Evolutionary conservation across 2,113 vertebrate species (phyloP).

Genomic region (Lepus americanus): DNA sequence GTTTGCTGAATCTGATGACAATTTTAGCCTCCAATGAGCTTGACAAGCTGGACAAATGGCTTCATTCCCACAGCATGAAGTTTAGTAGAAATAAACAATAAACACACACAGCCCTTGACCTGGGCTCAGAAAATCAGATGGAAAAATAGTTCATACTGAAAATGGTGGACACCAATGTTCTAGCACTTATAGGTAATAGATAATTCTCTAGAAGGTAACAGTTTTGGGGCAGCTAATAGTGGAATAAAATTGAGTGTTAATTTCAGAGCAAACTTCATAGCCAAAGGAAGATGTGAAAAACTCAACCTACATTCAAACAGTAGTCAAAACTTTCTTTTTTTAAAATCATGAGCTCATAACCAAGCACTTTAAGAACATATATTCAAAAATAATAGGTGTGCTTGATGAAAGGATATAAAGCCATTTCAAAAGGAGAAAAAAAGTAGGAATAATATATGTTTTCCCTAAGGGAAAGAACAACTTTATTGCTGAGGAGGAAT

Average conservation of each 20-base stretch:
- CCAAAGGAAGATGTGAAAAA: neutral
- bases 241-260: neutral
- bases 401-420: neutral
- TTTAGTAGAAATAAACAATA: constrained; percentile 19
- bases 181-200: neutral
- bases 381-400: constrained; percentile 44
- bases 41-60: neutral
- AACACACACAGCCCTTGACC: neutral
- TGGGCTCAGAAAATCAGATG: neutral
- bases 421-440: constrained; percentile 30
- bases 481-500: neutral
- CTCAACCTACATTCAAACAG: neutral
- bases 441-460: neutral
- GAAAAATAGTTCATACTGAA: constrained; percentile 8
- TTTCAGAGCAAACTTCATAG: neutral
- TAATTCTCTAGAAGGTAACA: neutral
- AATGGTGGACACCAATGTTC: neutral
- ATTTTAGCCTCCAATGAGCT: neutral
- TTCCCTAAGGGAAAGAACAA: constrained; percentile 6
- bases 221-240: neutral
- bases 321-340: neutral
- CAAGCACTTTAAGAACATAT: neutral
- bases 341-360: neutral
- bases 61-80: neutral
- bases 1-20: neutral